Base-by-base conservation (phyloP, 2,113 vertebrate species). In the Pachypanchax playfairii region DNA sequence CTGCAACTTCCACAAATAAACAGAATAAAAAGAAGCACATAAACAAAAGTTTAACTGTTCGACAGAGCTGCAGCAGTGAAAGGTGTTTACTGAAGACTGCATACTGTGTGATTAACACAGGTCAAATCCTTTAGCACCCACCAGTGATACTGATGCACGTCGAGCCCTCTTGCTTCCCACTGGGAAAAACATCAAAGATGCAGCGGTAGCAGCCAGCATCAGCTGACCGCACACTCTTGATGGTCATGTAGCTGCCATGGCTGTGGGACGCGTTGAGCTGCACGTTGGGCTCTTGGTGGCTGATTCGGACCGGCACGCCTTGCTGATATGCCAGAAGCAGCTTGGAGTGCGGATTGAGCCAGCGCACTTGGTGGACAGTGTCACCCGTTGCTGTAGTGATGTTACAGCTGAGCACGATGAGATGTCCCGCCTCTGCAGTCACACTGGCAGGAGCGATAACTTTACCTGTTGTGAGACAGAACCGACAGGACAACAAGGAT, bases 171-270 rank as follows among this genome's bases (percentile, higher is more conserved):
- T 90, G 84, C 0, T 9, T 1, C 6, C 90, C 91, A 0, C 1
- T 15, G 5, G 92, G 91, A 41, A 53, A 91, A 4, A 91, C 62
- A 0, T 93, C 84, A 56, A 93, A 93, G 22, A 86, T 1, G 78
- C 92, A 93, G 10, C 24, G 65, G 82, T 89, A 92, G 75, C 92
- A 93, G 47, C 91, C 91, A 24, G 78, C 85, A 11, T 90, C 82
- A 0, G 61, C 76, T 0, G 63, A 18, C 38, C 2, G 47, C 41
- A 82, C 75, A 25, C 2, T 75, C 5, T 18, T 50, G 76, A 93
- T 83, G 80, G 65, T 84, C 77, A 93, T 89, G 70, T 53, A 35
- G 54, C 88, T 92, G 72, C 51, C 41, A 41, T 86, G 9, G 2
- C 10, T 20, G 48, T 18, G 48, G 1, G 71, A 68, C 11, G 53